A percentile compares a stretch with the other conserved stretches of the same genome.
Conservation (phyloP, 2,113 vertebrate species). For the Agapornis roseicollis region DNA sequence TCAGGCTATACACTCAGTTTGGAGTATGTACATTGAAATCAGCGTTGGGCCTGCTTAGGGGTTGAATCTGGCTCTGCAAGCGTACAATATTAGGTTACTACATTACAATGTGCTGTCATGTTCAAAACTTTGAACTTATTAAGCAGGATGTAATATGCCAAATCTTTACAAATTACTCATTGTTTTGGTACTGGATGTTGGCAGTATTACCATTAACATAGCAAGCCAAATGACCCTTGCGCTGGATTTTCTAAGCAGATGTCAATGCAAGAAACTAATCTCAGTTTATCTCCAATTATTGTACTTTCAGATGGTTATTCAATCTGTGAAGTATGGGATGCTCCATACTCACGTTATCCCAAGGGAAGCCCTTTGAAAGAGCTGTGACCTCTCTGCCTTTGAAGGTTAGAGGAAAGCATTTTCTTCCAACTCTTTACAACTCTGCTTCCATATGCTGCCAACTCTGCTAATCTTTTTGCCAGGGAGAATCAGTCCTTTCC, state of each 20-base stretch:
- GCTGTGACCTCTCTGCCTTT: background rate
- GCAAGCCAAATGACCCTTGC: slow-evolving; percentile 32
- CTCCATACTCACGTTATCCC: background rate
- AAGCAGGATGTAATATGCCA: slow-evolving; percentile 40
- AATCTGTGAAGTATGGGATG: background rate
- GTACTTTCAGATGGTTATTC: slow-evolving; percentile 34
- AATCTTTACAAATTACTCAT: slow-evolving; percentile 38
- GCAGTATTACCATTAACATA: slow-evolving; percentile 12
- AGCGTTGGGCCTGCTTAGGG: background rate
- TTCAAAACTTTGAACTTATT: slow-evolving; percentile 40
- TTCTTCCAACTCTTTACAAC: background rate
- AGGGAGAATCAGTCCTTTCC: background rate
- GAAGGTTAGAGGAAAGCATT: background rate
- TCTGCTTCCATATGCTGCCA: background rate
- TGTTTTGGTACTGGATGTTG: slow-evolving; percentile 37
- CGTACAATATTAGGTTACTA: background rate
- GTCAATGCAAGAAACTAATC: slow-evolving; percentile 24
- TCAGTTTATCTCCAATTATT: slow-evolving; percentile 35
- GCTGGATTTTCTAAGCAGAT: slow-evolving; percentile 44
- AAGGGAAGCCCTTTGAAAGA: slow-evolving; percentile 16
- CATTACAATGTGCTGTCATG: slow-evolving; percentile 31
- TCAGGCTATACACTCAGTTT: background rate
- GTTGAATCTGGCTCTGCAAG: slow-evolving; percentile 4
- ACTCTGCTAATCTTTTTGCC: background rate
- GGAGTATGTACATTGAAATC: background rate